A percentile compares a stretch with the other conserved stretches of the same genome.
Conservation (phyloP, 2,113 vertebrate species). For the Cyphotilapia sp. region DNA sequence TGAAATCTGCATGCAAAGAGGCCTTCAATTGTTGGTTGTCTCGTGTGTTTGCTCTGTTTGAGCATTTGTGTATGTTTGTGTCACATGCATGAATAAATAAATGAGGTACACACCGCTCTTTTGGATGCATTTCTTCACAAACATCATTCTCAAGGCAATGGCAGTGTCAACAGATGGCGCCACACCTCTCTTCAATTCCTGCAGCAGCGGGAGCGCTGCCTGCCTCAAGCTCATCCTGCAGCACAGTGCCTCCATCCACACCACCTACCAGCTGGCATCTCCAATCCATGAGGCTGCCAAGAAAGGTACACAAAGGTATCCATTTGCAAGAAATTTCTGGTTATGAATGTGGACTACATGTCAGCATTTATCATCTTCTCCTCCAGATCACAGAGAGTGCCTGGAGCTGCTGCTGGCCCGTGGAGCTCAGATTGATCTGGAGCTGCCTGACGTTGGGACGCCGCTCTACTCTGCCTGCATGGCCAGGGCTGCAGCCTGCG, state of each 20-base stretch:
- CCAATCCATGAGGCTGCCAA: slow-evolving; percentile 82
- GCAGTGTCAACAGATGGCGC: slow-evolving; percentile 75
- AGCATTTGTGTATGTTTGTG: background rate
- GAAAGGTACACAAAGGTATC: slow-evolving; percentile 61
- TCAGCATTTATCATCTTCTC: background rate
- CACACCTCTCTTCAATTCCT: slow-evolving; percentile 85
- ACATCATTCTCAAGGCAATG: slow-evolving; percentile 68
- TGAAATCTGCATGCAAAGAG: background rate
- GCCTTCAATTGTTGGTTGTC: background rate
- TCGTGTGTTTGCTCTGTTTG: background rate
- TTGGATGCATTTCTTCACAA: background rate
- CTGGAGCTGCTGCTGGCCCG: slow-evolving; percentile 83
- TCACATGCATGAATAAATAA: background rate
- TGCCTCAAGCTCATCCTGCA: slow-evolving; percentile 80
- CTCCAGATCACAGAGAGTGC: slow-evolving; percentile 82
- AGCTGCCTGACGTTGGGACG: slow-evolving; percentile 75
- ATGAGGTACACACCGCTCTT: background rate
- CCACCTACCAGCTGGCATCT: slow-evolving; percentile 65
- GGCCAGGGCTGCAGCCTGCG: slow-evolving; percentile 75
- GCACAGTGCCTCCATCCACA: slow-evolving; percentile 64
- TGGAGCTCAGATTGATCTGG: slow-evolving; percentile 77
- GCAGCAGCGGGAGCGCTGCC: slow-evolving; percentile 78
- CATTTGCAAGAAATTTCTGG: background rate
- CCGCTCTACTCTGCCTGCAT: slow-evolving; percentile 80
- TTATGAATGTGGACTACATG: background rate